Percentiles rank a stretch among this genome's conserved stretches.
These are phyloP conservation scores for Osmoderma eremita DNA, from an alignment of 2,888 invertebrate species.

Conservation along the genomic window DNA sequence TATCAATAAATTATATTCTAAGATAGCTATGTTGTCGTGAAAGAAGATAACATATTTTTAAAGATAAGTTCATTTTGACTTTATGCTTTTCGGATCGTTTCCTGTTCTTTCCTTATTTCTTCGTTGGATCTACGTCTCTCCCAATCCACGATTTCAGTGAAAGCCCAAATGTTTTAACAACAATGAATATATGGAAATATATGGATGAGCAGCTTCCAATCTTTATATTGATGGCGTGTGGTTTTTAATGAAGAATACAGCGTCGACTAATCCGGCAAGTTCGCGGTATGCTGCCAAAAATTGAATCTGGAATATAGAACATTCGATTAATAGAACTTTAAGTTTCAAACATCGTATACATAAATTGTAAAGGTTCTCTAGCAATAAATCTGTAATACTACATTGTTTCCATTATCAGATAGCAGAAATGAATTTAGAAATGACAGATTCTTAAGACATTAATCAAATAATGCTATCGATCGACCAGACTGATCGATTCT, in stretches of 20 bases:
- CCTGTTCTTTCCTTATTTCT: conserved; percentile 1
- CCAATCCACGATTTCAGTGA: conserved; percentile 38
- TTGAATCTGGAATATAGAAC: conserved; percentile 17
- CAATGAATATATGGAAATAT: conserved; percentile 46
- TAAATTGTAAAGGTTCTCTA: too few relatives aligned
- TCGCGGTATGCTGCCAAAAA: conserved; percentile 33
- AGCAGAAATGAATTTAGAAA: too few relatives aligned
- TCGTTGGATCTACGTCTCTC: background rate
- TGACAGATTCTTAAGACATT: too few relatives aligned
- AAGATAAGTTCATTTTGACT: conserved; percentile 15
- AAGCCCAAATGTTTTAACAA: conserved; percentile 48
- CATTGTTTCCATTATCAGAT: too few relatives aligned
- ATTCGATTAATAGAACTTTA: background rate
- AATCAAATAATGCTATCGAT: too few relatives aligned
- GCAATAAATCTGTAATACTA: too few relatives aligned
- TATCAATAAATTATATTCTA: conserved; percentile 37
- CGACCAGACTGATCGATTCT: too few relatives aligned
- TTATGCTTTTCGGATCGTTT: conserved; percentile 25
- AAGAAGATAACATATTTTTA: conserved; percentile 26
- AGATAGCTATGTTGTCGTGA: conserved; percentile 41
- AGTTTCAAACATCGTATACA: background rate
- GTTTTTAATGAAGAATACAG: conserved; percentile 22
- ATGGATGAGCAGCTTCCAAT: conserved; percentile 40
- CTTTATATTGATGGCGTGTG: conserved; percentile 34
- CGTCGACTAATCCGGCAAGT: conserved; percentile 22